Percentiles rank a stretch among this genome's conserved stretches.
Conservation (phyloP, 1,140 invertebrate genomes). For the Chironomus striatipennis region DNA sequence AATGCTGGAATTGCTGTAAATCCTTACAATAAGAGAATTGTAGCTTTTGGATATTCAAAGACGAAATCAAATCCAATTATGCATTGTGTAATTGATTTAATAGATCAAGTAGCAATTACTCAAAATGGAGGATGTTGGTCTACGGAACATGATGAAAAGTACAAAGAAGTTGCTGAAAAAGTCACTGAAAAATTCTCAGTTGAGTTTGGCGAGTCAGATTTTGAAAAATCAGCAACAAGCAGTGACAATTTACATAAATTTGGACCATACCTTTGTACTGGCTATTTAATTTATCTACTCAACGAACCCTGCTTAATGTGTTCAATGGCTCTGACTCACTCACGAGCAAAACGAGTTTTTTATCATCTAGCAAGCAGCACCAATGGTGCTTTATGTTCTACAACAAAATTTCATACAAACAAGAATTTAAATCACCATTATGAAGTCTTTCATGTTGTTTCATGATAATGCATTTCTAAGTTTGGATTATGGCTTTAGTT, state of each 20-base stretch:
- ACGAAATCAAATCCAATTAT: slow-evolving; percentile 57
- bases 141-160: slow-evolving; percentile 31
- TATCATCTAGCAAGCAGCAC: slow-evolving; percentile 51
- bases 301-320: slow-evolving; percentile 90
- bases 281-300: slow-evolving; percentile 75
- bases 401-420: slow-evolving; percentile 65
- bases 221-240: slow-evolving; percentile 26
- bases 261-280: slow-evolving; percentile 79
- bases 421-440: slow-evolving; percentile 85
- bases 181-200: slow-evolving; percentile 27
- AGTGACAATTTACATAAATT: slow-evolving; percentile 38
- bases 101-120: slow-evolving; percentile 73
- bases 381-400: slow-evolving; percentile 64
- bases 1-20: slow-evolving; percentile 56
- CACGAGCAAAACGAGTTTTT: slow-evolving; percentile 72
- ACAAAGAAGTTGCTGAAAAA: slow-evolving; percentile 29
- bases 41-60: slow-evolving; percentile 39
- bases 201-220: slow-evolving; percentile 28
- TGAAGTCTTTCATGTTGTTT: slow-evolving; percentile 53
- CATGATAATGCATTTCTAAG: neutral
- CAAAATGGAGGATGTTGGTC: slow-evolving; percentile 76
- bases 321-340: slow-evolving; percentile 88
- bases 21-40: slow-evolving; percentile 34
- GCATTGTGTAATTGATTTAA: slow-evolving; percentile 76
- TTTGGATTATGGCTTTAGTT: too few relatives aligned